Evolutionary conservation across 2,888 invertebrate genomes (phyloP).

Genomic region (Laothoe populi): DNA sequence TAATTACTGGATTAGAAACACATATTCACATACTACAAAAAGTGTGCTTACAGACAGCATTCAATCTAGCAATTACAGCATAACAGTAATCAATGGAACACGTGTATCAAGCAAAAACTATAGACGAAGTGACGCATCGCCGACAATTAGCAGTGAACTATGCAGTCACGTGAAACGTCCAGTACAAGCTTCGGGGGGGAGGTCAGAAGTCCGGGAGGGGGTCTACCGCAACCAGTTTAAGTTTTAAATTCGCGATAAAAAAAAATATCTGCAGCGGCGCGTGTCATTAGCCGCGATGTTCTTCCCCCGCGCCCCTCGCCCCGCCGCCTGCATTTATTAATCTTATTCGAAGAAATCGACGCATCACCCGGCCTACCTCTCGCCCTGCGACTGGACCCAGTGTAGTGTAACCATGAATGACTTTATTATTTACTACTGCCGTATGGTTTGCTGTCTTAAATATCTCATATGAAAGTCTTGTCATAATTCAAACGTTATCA

Average conservation of each 20-base stretch:
- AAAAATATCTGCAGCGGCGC: conserved; percentile 76
- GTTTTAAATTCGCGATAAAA: conserved; percentile 80
- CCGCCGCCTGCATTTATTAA: conserved; percentile 76
- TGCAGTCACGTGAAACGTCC: conserved; percentile 44
- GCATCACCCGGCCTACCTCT: conserved; percentile 59
- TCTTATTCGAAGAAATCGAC: conserved; percentile 81
- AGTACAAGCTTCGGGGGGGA: conserved; percentile 32
- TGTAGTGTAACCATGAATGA: conserved; percentile 29
- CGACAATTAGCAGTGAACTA: conserved; percentile 37
- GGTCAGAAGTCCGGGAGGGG: conserved; percentile 33
- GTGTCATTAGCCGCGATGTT: conserved; percentile 77
- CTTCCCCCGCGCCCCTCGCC: conserved; percentile 46
- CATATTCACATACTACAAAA: background rate
- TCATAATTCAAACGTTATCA: too few species aligned
- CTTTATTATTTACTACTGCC: too few species aligned
- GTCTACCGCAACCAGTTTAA: conserved; percentile 68
- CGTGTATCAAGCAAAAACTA: conserved; percentile 20
- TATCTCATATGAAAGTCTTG: too few species aligned
- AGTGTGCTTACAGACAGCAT: background rate
- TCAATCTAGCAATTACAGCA: conserved; percentile 11
- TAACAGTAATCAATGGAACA: conserved; percentile 20
- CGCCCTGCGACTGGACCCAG: conserved; percentile 31
- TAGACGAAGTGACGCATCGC: conserved; percentile 4
- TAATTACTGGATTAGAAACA: background rate
- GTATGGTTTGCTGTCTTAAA: too few species aligned